Conservation (phyloP, 2,888 invertebrate genomes). For the Drepanosiphum platanoidis region DNA sequence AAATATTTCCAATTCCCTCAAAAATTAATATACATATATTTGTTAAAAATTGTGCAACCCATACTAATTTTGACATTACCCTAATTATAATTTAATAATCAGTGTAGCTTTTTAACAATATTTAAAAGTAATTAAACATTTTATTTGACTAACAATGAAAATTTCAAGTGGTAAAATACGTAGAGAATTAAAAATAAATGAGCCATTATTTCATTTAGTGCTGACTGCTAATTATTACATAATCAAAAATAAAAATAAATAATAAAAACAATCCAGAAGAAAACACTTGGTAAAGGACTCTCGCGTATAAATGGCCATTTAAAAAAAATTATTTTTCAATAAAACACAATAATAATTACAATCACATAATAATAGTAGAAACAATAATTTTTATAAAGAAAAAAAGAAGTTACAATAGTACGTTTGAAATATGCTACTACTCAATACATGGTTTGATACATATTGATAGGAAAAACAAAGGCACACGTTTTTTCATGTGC, state of each 20-base stretch:
- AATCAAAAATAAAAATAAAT: background rate
- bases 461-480: slow-evolving; percentile 61
- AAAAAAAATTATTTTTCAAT: background rate
- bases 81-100: background rate
- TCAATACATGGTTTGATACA: slow-evolving; percentile 55
- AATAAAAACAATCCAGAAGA: slow-evolving; percentile 1
- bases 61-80: background rate
- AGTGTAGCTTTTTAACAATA: background rate
- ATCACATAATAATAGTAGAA: background rate
- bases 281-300: slow-evolving; percentile 27
- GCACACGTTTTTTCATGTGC: slow-evolving; percentile 66
- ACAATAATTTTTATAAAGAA: slow-evolving; percentile 6
- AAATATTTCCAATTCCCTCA: slow-evolving; percentile 29
- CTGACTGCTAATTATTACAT: background rate
- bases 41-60: slow-evolving; percentile 15
- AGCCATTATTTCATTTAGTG: slow-evolving; percentile 23
- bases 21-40: slow-evolving; percentile 14
- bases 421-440: background rate
- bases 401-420: background rate
- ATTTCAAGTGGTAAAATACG: slow-evolving; percentile 2
- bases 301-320: background rate
- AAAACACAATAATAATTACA: slow-evolving; percentile 23
- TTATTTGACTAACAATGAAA: slow-evolving; percentile 30
- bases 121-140: slow-evolving; percentile 19
- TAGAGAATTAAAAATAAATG: background rate